Evolutionary conservation across 1,140 invertebrate species (phyloP), one percentile per base, ranked within the genome.

Genomic region (Tribolium castaneum): DNA sequence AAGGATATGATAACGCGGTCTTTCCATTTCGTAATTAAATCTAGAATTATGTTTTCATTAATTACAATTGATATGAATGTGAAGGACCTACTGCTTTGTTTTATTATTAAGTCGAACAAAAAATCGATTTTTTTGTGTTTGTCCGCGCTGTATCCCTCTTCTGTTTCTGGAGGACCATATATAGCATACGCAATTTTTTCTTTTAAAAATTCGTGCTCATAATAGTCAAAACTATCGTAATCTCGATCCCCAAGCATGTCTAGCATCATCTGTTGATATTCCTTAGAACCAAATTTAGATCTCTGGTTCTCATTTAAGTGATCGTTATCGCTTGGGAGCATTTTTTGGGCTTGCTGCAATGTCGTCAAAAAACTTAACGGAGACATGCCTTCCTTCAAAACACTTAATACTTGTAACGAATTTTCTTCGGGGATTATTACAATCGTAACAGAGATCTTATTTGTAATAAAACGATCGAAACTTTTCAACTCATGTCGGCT

Each of bases 141-240:
- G 75, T 79, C 80, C n/a, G 73, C 13, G 6, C 72, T 54, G 71
- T 84, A 84, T 12, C 82, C 82, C 50, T 34, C 30, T 7, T 52
- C 49, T 52, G 30, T 30, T 54, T 74, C 25, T 39, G 82, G 82
- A 22, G 80, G 73, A n/a, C 84, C 84, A 79, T 70, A 80, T 6
- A 83, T 54, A 14, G 82, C 83, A 81, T 70, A 86, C 19, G 52
- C 80, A 34, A 86, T 85, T 81, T 86, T 86, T 6, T 78, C 30
- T 77, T 83, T 82, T 25, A 86, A 77, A 49, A 50, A 52, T 1
- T 77, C 35, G 71, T 81, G 79, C 66, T 86, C 79, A 59, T 82
- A 34, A 73, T 72, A 62, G 22, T 84, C 80, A 75, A 84, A 86
- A 59, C 75, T 50, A 75, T 85, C 83, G 75, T 84, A 86, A 79